Percentiles rank a stretch among this genome's conserved stretches.
These are phyloP conservation scores for Amblyjoppa proteus DNA, from an alignment of 2,888 invertebrate species.

Conservation along the genomic window DNA sequence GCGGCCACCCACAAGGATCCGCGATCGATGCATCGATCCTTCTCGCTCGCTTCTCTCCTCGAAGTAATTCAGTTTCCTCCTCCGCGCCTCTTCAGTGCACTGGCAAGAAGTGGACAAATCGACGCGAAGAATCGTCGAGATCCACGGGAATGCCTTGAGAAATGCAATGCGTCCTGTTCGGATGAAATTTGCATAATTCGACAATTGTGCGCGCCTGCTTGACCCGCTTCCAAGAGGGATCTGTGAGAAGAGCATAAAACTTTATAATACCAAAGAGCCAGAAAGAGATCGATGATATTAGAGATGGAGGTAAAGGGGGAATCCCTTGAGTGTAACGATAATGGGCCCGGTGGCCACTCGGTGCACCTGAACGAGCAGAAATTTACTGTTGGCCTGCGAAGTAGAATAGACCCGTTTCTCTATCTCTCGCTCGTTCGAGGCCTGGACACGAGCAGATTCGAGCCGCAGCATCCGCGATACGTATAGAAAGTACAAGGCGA, in stretches of 20 bases:
- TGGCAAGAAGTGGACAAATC: conserved; percentile 10
- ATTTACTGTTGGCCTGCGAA: background rate
- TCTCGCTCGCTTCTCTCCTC: conserved; percentile 7
- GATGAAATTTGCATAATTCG: conserved; percentile 67
- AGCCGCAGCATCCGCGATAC: conserved; percentile 6
- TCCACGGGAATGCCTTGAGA: conserved; percentile 39
- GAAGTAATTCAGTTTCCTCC: background rate
- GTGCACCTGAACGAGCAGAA: conserved; percentile 65
- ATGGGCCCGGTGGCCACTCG: conserved; percentile 70
- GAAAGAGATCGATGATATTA: conserved; percentile 49
- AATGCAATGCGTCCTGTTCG: conserved; percentile 35
- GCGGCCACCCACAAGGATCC: conserved; percentile 69
- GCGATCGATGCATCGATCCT: conserved; percentile 49
- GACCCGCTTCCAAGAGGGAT: conserved; percentile 52
- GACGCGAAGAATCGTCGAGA: conserved; percentile 17
- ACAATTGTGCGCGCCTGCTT: conserved; percentile 52
- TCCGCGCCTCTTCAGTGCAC: background rate
- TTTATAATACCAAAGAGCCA: conserved; percentile 1
- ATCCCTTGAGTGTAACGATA: conserved; percentile 59
- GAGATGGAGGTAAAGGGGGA: conserved; percentile 1
- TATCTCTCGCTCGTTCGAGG: conserved; percentile 19
- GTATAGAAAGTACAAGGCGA: conserved; percentile 45
- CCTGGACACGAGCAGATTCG: conserved; percentile 15
- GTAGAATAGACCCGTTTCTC: conserved; percentile 12
- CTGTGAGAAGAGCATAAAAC: conserved; percentile 10